Evolutionary conservation across 2,888 invertebrate genomes (phyloP).

Genomic region (Metopia argyrocephala): DNA sequence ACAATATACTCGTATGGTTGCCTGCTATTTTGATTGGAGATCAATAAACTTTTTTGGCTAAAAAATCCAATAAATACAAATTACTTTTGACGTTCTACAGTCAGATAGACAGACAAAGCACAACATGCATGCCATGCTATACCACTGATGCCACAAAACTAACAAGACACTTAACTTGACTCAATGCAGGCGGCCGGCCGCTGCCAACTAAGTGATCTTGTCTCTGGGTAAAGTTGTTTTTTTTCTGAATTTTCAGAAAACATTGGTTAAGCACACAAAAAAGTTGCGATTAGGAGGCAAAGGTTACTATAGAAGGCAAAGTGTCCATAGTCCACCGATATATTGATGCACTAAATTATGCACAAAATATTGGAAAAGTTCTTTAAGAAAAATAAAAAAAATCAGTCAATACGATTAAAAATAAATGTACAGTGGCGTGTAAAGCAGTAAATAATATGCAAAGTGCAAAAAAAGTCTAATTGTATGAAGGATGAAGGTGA

Average conservation of each 20-base stretch:
- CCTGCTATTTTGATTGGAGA: constrained; percentile 53
- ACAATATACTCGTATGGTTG: neutral
- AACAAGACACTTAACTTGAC: neutral
- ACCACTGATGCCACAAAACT: constrained; percentile 5
- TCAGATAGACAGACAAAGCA: neutral
- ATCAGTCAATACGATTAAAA: constrained; percentile 8
- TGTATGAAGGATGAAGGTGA: too few species aligned
- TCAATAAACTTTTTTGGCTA: constrained; percentile 63
- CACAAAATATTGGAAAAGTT: constrained; percentile 19
- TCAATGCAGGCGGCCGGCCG: neutral
- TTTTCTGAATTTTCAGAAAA: neutral
- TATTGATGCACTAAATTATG: constrained; percentile 50
- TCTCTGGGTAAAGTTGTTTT: constrained; percentile 31
- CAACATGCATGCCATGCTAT: constrained; percentile 21
- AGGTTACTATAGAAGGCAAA: constrained; percentile 58
- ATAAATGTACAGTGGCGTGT: neutral
- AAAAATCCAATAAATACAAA: constrained; percentile 60
- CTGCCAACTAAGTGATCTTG: constrained; percentile 43
- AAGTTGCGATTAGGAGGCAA: constrained; percentile 46
- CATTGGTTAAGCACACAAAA: constrained; percentile 1
- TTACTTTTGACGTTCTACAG: constrained; percentile 60
- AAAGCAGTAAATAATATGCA: neutral
- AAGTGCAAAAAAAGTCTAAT: neutral
- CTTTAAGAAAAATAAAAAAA: constrained; percentile 39
- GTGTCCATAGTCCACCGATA: constrained; percentile 23